Evolutionary conservation across 2,797 vertebrate genomes (phyloP), one percentile per base, ranked within the genome.

Genomic region (Leptodactylus fallax): DNA sequence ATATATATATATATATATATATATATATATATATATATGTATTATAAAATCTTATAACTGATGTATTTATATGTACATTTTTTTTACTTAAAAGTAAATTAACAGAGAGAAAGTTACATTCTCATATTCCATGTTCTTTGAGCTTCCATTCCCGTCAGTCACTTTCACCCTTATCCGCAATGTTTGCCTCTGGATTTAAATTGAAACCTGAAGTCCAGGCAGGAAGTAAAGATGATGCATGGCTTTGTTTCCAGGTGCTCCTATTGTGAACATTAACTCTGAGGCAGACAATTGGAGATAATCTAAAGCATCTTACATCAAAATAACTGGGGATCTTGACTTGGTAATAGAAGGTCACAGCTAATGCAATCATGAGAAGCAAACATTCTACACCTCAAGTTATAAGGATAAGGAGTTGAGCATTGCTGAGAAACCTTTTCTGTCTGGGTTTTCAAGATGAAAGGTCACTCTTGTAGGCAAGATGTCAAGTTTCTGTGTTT

Each of bases 381-480:
- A 89, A 83, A 81, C 72, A 85, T 79, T 82, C 53, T 78, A 65
- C 72, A 79, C 71, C 85, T 72, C 77, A 85, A 81, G 77, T 88
- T 85, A 85, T 71, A 61, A 78, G 80, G 51, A 89, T 83, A 79
- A 78, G 79, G 65, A 86, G 79, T 86, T 78, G 77, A 86, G 79
- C 67, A 71, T 51, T 83, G 84, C 72, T 69, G 84, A 89, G 79
- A 89, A 86, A 60, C 79, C 10, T 74, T 80, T 65, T 81, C 47
- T 81, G 67, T 82, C 83, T n/a, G 6, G 65, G 71, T 81, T 86
- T 89, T 82, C 60, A 78, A 86, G 84, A 89, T 58, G 88, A 89
- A 89, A 89, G 87, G 87, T 88, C 87, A 85, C 79, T 86, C 71
- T 86, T 86, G 61, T 83, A 89, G 85, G 74, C 72, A 83, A 83